A percentile compares a stretch with the other conserved stretches of the same genome.
These are phyloP conservation scores for Rhombomys opimus DNA, from an alignment of 2,113 vertebrate genomes.

Conservation along the genomic window DNA sequence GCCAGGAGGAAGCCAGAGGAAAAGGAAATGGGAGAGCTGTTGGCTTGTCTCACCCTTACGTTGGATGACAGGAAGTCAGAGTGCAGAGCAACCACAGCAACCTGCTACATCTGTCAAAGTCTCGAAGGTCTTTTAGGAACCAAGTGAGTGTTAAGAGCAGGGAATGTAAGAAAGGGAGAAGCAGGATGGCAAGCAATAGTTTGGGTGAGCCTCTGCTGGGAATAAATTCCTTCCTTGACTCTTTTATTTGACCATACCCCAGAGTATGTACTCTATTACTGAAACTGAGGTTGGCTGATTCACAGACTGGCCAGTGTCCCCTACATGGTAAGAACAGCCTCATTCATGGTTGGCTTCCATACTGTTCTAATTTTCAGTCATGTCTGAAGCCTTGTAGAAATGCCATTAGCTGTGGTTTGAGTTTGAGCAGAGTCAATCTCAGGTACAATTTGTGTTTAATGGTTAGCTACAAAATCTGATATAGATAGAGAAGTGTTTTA, in stretches of 20 bases:
- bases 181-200: conserved; percentile 26
- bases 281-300: background rate
- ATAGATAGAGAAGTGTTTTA: background rate
- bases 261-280: background rate
- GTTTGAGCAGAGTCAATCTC: background rate
- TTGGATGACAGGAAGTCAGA: conserved; percentile 89
- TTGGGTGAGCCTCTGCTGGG: background rate
- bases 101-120: conserved; percentile 73
- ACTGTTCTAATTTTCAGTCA: background rate
- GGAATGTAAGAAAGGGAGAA: conserved; percentile 57
- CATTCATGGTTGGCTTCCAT: background rate
- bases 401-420: background rate
- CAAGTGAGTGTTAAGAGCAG: conserved; percentile 47
- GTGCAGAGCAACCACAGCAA: conserved; percentile 80
- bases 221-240: conserved; percentile 35
- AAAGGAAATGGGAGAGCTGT: conserved; percentile 87
- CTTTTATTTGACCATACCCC: background rate
- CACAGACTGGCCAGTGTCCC: background rate
- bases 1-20: conserved; percentile 91
- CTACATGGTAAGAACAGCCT: background rate
- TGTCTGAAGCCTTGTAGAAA: background rate
- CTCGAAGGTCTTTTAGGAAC: conserved; percentile 70
- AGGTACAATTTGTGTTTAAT: background rate
- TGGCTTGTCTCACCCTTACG: conserved; percentile 86
- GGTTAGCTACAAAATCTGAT: background rate